These are phyloP conservation scores for Diorhabda sublineata DNA, from an alignment of 1,140 invertebrate genomes.

Conservation along the genomic window DNA sequence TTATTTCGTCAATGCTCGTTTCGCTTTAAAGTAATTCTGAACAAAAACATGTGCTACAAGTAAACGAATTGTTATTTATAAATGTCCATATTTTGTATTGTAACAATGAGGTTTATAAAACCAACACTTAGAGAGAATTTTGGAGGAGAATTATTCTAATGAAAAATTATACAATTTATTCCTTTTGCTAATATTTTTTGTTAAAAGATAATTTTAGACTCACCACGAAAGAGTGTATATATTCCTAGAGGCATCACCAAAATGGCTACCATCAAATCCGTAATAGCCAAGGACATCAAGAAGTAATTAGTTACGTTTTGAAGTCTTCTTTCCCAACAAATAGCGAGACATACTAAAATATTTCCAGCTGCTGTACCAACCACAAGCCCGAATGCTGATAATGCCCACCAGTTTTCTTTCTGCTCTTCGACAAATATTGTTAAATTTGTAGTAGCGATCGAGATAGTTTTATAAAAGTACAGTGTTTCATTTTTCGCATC, in stretches of 20 bases:
- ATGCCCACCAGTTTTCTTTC: conserved; percentile 70
- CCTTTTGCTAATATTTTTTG: too few relatives aligned
- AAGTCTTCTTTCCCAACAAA: conserved; percentile 79
- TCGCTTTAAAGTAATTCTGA: too few relatives aligned
- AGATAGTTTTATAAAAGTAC: not conserved
- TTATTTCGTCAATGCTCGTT: too few relatives aligned
- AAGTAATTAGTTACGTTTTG: conserved; percentile 97
- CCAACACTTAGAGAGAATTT: too few relatives aligned
- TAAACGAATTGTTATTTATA: too few relatives aligned
- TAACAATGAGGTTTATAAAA: too few relatives aligned
- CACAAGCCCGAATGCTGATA: conserved; percentile 73
- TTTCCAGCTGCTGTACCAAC: conserved; percentile 87
- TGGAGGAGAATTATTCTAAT: too few relatives aligned
- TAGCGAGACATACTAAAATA: conserved; percentile 88
- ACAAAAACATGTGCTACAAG: too few relatives aligned
- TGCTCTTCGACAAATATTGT: conserved; percentile 38
- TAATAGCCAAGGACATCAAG: conserved; percentile 90
- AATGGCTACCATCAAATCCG: conserved; percentile 89
- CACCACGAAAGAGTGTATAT: conserved; percentile 70
- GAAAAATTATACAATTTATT: too few relatives aligned
- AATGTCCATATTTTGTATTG: too few relatives aligned
- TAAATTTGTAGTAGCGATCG: conserved; percentile 10
- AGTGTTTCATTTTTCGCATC: not conserved
- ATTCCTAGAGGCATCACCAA: conserved; percentile 89
- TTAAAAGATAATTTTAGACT: conserved; percentile 38